Evolutionary conservation across 2,797 vertebrate species (phyloP), one percentile per base, ranked within the genome.

Genomic region (Acridotheres tristis): DNA sequence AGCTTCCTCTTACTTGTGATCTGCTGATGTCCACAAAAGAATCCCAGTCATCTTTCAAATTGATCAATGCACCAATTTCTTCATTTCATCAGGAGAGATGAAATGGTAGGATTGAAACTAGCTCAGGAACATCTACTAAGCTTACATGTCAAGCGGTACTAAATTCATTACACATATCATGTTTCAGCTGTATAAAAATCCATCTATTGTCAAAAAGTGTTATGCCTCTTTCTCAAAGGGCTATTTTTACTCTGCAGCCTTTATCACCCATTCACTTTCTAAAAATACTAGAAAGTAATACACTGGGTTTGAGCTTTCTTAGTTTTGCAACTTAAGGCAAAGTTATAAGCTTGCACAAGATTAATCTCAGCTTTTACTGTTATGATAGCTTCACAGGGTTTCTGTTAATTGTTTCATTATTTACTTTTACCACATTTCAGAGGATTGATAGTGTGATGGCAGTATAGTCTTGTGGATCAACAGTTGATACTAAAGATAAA

Each of bases 91-190:
- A 50, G 29, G 8, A 67, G 51, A 61, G 14, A 32, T 53, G 32
- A 77, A 54, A 78, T 32, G 9, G 5, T 25, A 50, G 9, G 11
- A 62, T 3, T 32, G 34, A 90, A 81, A 58, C 8, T 32, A 63
- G 18, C 29, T 76, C 81, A 94, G 93, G 63, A 45, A 62, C 75
- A 86, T 89, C 71, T 94, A 78, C 78, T 86, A 47, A 67, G 94
- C 69, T 74, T 92, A 85, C 20, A 26, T 69, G 29, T 38, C 26
- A 84, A 72, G 45, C 51, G 68, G 14, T 29, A 25, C 63, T 95
- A 94, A 95, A 95, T 95, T 90, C 45, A 17, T 77, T 90, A 71
- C 67, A 88, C 50, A 34, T 80, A 83, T 83, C 30, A 68, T 76
- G 40, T 76, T 91, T 79, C 48, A 71, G 26, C 43, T 89, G 47